phyloP scores from a whole-genome alignment of 2,113 vertebrate species.

The Hucho hucho region DNA sequence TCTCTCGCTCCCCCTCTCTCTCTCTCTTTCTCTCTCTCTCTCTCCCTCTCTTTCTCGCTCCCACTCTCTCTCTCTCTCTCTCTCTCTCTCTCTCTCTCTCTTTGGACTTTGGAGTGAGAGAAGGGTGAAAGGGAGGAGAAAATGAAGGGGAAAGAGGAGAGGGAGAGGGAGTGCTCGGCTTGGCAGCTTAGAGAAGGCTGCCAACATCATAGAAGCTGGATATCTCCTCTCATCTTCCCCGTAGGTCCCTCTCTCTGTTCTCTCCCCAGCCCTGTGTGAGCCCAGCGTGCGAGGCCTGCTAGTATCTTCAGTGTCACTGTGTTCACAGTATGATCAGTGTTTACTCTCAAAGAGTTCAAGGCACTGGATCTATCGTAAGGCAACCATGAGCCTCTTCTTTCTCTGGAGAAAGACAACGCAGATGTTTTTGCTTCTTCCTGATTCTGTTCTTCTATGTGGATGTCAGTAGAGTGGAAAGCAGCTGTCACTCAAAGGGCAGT shows the following conservation, averaged over 20 bases:
- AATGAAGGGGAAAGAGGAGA: slow-evolving; percentile 45
- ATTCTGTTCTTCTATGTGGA: slow-evolving; percentile 20
- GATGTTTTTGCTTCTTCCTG: slow-evolving; percentile 50
- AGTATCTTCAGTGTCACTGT: slow-evolving; percentile 13
- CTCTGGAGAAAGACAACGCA: slow-evolving; percentile 53
- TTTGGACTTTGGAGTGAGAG: slow-evolving; percentile 59
- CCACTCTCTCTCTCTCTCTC: too few relatives aligned
- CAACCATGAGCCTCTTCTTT: slow-evolving; percentile 43
- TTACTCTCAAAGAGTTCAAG: slow-evolving; percentile 49
- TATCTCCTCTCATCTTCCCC: slow-evolving; percentile 47
- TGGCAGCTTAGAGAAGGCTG: slow-evolving; percentile 49
- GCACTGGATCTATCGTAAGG: slow-evolving; percentile 51
- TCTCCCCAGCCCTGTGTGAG: slow-evolving; percentile 22
- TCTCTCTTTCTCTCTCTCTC: fast-evolving
- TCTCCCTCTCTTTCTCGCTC: fast-evolving
- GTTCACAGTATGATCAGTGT: slow-evolving; percentile 61
- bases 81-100: neutral
- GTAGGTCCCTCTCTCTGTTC: slow-evolving; percentile 23
- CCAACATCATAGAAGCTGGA: slow-evolving; percentile 50
- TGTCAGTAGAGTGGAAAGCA: slow-evolving; percentile 36
- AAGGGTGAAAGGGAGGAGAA: slow-evolving; percentile 47
- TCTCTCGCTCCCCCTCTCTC: fast-evolving
- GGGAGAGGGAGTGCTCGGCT: slow-evolving; percentile 36
- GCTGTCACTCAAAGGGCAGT: slow-evolving; percentile 36
- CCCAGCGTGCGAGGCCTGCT: slow-evolving; percentile 26